Evolutionary conservation across 1,140 invertebrate species (phyloP).

Genomic region (Hirudo medicinalis): DNA sequence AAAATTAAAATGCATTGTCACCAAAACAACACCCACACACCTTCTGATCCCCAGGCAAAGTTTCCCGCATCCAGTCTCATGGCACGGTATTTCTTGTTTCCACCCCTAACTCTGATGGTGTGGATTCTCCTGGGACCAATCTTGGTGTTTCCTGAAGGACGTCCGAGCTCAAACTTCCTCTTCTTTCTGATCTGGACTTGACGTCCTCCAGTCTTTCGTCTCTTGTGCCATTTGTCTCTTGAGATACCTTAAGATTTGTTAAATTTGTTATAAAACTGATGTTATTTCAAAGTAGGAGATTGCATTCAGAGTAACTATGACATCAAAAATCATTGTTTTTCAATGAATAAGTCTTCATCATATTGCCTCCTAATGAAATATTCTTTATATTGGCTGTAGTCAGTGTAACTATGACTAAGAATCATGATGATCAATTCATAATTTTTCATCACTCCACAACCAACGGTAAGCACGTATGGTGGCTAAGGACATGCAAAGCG

Average conservation of each 20-base stretch:
- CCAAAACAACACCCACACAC: constrained; percentile 42
- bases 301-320: no score
- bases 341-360: no score
- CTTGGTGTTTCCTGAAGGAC: constrained; percentile 91
- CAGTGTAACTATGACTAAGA: no score
- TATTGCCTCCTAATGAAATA: no score
- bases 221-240: constrained; percentile 95
- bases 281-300: no score
- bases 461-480: no score
- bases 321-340: no score
- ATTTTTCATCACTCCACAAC: no score
- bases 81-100: constrained; percentile 89
- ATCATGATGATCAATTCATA: no score
- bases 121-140: constrained; percentile 80
- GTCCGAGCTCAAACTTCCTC: constrained; percentile 96
- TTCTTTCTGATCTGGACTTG: constrained; percentile 86
- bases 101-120: constrained; percentile 81
- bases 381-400: no score
- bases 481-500: no score
- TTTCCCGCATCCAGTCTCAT: constrained; percentile 89
- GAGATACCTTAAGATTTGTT: constrained; percentile 88
- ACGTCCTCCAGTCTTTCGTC: constrained; percentile 93
- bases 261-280: no score
- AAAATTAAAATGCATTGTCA: not conserved
- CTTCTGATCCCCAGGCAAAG: constrained; percentile 94